phyloP scores from a whole-genome alignment of 2,113 vertebrate species.

The Oncorhynchus tshawytscha region DNA sequence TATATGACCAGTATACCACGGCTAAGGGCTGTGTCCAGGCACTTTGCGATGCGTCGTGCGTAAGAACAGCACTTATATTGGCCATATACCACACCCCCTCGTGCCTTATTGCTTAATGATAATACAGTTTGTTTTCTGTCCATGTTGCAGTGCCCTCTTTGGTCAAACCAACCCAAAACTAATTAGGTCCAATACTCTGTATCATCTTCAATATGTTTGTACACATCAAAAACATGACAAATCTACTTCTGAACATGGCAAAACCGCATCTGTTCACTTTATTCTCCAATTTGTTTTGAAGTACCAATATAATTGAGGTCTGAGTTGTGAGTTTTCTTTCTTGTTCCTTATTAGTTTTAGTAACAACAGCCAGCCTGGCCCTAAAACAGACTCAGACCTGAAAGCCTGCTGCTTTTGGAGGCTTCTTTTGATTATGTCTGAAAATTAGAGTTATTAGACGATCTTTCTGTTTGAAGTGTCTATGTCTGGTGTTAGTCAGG shows the following conservation, averaged over 20 bases:
- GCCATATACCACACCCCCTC: no score
- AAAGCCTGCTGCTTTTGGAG: no score
- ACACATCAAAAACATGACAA: conserved; percentile 26
- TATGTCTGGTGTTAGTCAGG: conserved; percentile 22
- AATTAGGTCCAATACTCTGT: conserved; percentile 22
- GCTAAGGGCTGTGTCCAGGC: no score
- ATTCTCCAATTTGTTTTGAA: neutral
- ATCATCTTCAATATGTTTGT: conserved; percentile 17
- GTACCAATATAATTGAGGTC: neutral
- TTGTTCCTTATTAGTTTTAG: neutral
- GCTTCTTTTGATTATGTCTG: conserved; percentile 11
- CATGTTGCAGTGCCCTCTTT: conserved; percentile 2
- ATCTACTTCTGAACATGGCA: conserved; percentile 1
- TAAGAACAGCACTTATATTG: no score
- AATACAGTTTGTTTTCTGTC: neutral
- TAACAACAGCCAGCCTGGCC: neutral
- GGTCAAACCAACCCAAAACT: conserved; percentile 7
- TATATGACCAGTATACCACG: no score
- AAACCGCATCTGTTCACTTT: conserved; percentile 1
- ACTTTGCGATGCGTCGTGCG: no score
- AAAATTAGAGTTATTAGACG: conserved; percentile 8
- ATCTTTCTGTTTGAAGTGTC: conserved; percentile 18
- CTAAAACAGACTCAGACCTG: neutral
- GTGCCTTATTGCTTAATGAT: neutral
- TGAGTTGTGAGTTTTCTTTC: neutral